Evolutionary conservation across 1,140 invertebrate species (phyloP).

Genomic region (Kradibia gibbosae): DNA sequence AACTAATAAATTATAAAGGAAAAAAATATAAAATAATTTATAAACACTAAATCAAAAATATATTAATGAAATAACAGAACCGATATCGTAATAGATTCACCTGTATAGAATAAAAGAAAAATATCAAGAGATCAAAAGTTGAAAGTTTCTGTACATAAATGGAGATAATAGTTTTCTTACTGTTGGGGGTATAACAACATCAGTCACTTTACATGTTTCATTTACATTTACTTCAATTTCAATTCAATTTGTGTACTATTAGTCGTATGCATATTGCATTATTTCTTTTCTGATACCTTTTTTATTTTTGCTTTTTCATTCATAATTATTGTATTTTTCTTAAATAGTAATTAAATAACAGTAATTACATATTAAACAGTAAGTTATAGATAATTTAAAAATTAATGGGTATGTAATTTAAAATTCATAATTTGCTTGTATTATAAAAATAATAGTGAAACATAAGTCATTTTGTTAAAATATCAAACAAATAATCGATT

Average conservation of each 20-base stretch:
- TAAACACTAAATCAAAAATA: too few relatives aligned
- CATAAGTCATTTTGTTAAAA: too few relatives aligned
- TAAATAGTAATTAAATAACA: not conserved
- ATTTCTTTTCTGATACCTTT: not conserved
- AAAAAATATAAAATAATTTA: too few relatives aligned
- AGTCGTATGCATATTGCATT: conserved; percentile 14
- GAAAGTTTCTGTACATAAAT: conserved; percentile 52
- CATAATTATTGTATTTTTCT: not conserved
- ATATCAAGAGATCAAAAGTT: conserved; percentile 16
- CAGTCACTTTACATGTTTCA: conserved; percentile 40
- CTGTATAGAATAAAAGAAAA: conserved; percentile 7
- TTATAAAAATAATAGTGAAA: too few relatives aligned
- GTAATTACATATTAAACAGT: too few relatives aligned
- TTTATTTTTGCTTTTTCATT: not conserved
- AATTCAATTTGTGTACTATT: conserved; percentile 47
- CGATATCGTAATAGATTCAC: conserved; percentile 20
- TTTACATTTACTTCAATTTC: conserved; percentile 46
- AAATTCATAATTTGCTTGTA: too few relatives aligned
- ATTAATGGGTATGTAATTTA: too few relatives aligned
- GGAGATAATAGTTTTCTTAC: conserved; percentile 50
- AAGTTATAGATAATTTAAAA: too few relatives aligned
- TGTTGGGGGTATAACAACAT: conserved; percentile 31
- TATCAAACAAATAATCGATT: too few relatives aligned
- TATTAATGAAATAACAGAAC: conserved; percentile 14
- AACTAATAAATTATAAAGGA: too few relatives aligned